phyloP scores from a whole-genome alignment of 2,888 invertebrate genomes.

The Trissolcus brochymenae region DNA sequence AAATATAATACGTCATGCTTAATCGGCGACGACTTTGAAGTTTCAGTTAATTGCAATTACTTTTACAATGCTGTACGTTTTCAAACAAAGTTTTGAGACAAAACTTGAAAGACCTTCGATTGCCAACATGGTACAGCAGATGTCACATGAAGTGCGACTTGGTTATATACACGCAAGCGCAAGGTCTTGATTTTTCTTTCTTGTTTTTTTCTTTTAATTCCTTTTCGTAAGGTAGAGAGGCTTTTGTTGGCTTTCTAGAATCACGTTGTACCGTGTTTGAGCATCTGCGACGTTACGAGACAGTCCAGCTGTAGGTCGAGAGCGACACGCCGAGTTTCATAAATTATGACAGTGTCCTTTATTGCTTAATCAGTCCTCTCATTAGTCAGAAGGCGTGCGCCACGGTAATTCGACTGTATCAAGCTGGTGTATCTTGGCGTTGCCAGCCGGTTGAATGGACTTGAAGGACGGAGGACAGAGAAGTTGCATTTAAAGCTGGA shows the following conservation, averaged over 20 bases:
- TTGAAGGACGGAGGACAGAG: constrained; percentile 58
- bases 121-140: no score
- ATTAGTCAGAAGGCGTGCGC: constrained; percentile 48
- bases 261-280: neutral
- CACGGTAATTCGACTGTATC: constrained; percentile 36
- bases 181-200: no score
- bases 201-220: no score
- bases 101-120: no score
- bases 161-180: no score
- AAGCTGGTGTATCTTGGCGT: constrained; percentile 52
- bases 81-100: neutral
- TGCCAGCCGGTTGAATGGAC: constrained; percentile 45
- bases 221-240: no score
- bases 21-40: neutral
- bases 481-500: constrained; percentile 61
- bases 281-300: neutral
- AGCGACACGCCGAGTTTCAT: constrained; percentile 13
- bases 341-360: constrained; percentile 48
- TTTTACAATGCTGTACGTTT: neutral
- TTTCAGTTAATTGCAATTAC: neutral
- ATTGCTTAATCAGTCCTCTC: constrained; percentile 49
- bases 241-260: constrained; percentile 7
- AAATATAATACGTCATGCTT: neutral
- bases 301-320: constrained; percentile 17
- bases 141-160: no score